Evolutionary conservation across 2,113 vertebrate genomes (phyloP).

Genomic region (Formicarius rufipectus): DNA sequence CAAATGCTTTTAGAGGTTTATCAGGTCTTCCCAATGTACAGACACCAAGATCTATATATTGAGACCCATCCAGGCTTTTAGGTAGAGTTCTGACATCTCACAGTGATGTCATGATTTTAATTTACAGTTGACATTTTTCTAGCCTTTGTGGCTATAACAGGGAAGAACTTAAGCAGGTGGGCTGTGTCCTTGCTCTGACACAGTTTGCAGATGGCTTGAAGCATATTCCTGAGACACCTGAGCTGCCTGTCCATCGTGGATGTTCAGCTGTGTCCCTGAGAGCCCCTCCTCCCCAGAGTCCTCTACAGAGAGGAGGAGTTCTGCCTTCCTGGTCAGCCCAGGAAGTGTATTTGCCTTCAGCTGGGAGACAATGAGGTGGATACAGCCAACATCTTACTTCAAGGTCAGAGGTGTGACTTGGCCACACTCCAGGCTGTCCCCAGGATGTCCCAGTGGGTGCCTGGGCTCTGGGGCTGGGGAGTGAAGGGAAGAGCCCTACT

Average conservation of each 20-base stretch:
- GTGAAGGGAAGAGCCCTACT: background rate
- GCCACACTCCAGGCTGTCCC: background rate
- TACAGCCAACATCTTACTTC: background rate
- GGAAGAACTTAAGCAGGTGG: background rate
- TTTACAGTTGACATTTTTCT: background rate
- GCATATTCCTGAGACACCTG: background rate
- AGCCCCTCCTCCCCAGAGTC: background rate
- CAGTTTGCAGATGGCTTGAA: background rate
- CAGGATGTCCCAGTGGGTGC: background rate
- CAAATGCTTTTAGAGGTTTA: background rate
- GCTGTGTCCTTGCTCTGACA: background rate
- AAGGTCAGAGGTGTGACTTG: background rate
- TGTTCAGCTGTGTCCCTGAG: background rate
- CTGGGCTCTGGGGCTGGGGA: background rate
- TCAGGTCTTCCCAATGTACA: background rate
- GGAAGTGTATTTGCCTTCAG: accelerated
- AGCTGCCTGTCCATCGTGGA: background rate
- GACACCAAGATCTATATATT: background rate
- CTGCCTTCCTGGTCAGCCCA: background rate
- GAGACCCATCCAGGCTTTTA: background rate
- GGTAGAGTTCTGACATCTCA: background rate
- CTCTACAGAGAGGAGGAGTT: background rate
- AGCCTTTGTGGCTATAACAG: background rate
- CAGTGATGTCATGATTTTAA: background rate
- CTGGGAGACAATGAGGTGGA: background rate